phyloP scores from a whole-genome alignment of 2,888 invertebrate species.

The Chymomyza procnemis region DNA sequence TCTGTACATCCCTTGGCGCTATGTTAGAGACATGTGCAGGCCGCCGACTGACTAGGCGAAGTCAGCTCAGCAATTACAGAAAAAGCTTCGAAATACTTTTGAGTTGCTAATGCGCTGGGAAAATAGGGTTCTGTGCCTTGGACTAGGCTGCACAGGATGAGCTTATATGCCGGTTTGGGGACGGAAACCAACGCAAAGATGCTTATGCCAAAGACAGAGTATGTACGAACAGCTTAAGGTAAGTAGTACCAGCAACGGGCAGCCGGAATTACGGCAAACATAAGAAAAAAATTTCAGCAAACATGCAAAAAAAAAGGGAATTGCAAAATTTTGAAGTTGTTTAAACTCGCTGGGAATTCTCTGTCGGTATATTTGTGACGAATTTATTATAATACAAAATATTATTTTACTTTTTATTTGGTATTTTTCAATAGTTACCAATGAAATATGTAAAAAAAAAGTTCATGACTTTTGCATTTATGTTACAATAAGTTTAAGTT shows the following conservation, averaged over 20 bases:
- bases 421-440: no score
- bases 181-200: neutral
- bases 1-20: neutral
- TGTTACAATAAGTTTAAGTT: no score
- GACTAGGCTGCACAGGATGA: conserved; percentile 23
- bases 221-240: conserved; percentile 53
- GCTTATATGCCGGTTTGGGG: neutral
- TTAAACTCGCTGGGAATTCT: no score
- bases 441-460: no score
- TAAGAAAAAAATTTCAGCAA: neutral
- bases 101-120: conserved; percentile 39
- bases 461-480: no score
- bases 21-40: neutral
- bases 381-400: no score
- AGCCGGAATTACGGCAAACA: neutral
- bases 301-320: neutral
- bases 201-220: conserved; percentile 1
- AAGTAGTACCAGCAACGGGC: conserved; percentile 34
- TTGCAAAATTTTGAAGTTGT: no score
- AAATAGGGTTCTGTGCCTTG: conserved; percentile 10
- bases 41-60: neutral
- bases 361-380: no score
- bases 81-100: conserved; percentile 47
- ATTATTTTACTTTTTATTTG: no score
- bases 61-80: conserved; percentile 52